Evolutionary conservation across 2,113 vertebrate species (phyloP).

Genomic region (Rhizomys pruinosus): DNA sequence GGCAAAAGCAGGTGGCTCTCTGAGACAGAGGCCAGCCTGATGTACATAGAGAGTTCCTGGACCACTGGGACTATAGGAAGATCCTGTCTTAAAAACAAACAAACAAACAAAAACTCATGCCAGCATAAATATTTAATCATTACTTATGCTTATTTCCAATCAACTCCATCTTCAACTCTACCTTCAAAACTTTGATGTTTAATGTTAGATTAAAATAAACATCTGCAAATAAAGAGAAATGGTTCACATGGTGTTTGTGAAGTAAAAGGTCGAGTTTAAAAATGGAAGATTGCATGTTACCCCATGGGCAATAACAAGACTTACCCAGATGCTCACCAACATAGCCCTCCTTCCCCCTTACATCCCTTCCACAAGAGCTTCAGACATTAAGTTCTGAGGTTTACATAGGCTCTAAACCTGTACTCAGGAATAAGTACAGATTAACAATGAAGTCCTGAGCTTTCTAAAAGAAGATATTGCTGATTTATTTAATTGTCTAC

Average conservation of each 20-base stretch:
- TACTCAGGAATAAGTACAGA: not conserved
- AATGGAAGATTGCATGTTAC: not conserved
- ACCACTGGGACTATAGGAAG: no score
- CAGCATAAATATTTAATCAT: not conserved
- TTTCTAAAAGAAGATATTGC: not conserved
- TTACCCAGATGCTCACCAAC: no score
- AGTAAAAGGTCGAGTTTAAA: not conserved
- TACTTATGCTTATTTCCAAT: not conserved
- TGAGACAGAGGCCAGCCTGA: no score
- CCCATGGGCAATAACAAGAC: not conserved
- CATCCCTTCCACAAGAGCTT: not conserved
- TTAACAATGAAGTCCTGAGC: not conserved
- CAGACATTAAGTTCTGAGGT: rapidly evolving
- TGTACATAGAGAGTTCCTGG: no score
- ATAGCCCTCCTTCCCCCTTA: not conserved
- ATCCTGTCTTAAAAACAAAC: no score
- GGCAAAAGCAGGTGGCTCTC: no score
- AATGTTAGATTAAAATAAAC: not conserved
- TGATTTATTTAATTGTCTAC: not conserved
- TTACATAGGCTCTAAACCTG: not conserved
- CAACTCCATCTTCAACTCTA: not conserved
- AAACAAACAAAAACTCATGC: no score
- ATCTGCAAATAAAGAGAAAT: not conserved
- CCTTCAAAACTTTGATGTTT: not conserved
- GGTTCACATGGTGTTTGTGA: not conserved